These are phyloP conservation scores for Rissa tridactyla DNA, from an alignment of 2,113 vertebrate genomes.

Conservation along the genomic window DNA sequence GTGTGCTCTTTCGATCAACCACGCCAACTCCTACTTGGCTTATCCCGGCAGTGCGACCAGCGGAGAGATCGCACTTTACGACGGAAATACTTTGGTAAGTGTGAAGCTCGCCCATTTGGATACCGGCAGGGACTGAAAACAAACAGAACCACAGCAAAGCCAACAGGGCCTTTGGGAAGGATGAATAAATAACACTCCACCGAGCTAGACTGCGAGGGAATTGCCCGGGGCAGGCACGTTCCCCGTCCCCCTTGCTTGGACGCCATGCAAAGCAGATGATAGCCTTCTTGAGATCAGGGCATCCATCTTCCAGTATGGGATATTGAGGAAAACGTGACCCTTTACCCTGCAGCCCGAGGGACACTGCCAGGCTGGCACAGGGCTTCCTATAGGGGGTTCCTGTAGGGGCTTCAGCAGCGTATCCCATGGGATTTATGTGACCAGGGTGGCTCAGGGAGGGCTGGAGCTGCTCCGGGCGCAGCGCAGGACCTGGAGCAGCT, in stretches of 20 bases:
- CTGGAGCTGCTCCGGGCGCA: neutral
- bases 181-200: neutral
- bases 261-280: rapidly evolving
- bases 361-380: neutral
- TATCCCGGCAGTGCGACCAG: conserved; percentile 89
- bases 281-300: neutral
- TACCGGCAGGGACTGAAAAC: neutral
- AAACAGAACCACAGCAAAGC: neutral
- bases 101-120: neutral
- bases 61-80: conserved; percentile 91
- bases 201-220: neutral
- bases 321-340: neutral
- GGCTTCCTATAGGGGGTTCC: neutral
- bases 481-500: neutral
- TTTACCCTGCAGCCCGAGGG: neutral
- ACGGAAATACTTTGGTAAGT: conserved; percentile 92
- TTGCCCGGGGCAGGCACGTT: neutral
- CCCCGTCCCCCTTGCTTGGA: neutral
- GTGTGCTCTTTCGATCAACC: conserved; percentile 92
- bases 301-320: neutral
- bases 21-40: conserved; percentile 93
- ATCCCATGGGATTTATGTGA: neutral
- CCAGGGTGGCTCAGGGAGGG: neutral
- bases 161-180: conserved; percentile 20
- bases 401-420: neutral